These are phyloP conservation scores for Erebia aethiops DNA, from an alignment of 2,888 invertebrate species.

Conservation along the genomic window DNA sequence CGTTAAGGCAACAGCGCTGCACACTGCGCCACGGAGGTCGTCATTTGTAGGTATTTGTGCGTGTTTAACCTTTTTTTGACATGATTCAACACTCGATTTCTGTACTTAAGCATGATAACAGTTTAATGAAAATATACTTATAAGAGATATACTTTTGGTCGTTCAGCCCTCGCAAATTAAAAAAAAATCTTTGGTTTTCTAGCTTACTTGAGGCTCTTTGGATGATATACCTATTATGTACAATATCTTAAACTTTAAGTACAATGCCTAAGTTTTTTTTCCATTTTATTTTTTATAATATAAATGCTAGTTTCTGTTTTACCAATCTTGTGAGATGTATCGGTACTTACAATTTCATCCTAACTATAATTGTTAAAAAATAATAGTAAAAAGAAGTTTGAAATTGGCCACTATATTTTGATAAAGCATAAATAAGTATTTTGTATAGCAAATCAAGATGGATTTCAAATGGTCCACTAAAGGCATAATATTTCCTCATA, in stretches of 20 bases:
- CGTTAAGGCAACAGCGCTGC: too few species aligned
- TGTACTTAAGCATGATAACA: neutral
- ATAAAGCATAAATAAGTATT: too few species aligned
- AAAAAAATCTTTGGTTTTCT: conserved; percentile 52
- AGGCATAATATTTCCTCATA: too few species aligned
- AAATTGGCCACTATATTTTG: too few species aligned
- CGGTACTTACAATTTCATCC: neutral
- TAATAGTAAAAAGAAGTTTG: too few species aligned
- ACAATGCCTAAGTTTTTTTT: neutral
- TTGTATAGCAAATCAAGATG: too few species aligned
- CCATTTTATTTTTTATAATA: neutral
- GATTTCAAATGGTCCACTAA: too few species aligned
- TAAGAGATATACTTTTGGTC: conserved; percentile 76
- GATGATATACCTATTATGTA: conserved; percentile 32
- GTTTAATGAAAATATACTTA: conserved; percentile 36
- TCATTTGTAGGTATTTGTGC: conserved; percentile 7
- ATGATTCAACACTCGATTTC: neutral
- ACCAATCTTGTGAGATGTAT: too few species aligned
- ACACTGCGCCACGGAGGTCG: too few species aligned
- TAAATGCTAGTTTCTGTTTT: neutral
- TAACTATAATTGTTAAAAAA: neutral
- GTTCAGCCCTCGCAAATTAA: conserved; percentile 75
- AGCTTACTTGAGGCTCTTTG: conserved; percentile 33
- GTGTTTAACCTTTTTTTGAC: neutral
- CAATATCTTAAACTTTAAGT: conserved; percentile 19